phyloP scores from a whole-genome alignment of 2,888 invertebrate genomes.

The Patella pellucida region DNA sequence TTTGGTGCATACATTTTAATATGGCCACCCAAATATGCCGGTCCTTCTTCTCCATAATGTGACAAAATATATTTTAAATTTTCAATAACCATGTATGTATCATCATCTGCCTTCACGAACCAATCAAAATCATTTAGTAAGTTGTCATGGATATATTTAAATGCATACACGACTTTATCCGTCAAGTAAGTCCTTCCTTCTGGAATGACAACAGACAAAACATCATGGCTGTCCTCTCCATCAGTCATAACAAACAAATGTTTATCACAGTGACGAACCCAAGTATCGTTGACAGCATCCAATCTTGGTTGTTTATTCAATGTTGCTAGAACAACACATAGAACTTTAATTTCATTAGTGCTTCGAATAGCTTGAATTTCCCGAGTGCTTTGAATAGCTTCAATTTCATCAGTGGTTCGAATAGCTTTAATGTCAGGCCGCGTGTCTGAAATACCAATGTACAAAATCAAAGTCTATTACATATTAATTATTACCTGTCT shows the following conservation, averaged over 20 bases:
- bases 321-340: not conserved
- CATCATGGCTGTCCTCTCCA: not conserved
- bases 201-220: not conserved
- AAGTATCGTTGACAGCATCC: not conserved
- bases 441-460: no score
- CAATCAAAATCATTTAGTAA: not conserved
- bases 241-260: not conserved
- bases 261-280: not conserved
- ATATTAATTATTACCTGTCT: no score
- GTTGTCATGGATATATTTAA: not conserved
- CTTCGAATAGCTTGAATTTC: no score
- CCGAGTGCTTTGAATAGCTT: no score
- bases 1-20: not conserved
- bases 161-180: not conserved
- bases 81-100: not conserved
- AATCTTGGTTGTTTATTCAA: not conserved
- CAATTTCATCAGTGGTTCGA: not conserved
- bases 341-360: not conserved
- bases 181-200: not conserved
- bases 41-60: not conserved
- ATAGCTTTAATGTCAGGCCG: no score
- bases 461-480: no score
- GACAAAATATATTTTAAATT: not conserved
- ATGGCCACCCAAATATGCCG: not conserved
- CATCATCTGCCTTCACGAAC: conserved; percentile 2